These are phyloP conservation scores for Poeciliopsis turneri DNA, from an alignment of 2,797 vertebrate species.

Conservation along the genomic window DNA sequence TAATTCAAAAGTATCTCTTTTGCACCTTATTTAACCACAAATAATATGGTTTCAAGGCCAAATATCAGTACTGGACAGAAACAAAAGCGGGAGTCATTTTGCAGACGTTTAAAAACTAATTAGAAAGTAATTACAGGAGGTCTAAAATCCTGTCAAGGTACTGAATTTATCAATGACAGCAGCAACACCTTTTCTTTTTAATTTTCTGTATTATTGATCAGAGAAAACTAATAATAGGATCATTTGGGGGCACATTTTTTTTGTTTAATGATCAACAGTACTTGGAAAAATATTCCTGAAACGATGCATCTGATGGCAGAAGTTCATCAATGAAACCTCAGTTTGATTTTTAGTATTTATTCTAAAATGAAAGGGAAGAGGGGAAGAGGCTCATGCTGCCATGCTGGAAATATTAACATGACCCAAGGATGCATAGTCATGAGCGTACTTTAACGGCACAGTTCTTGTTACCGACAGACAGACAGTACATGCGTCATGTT, in stretches of 20 bases:
- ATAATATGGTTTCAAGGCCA: background rate
- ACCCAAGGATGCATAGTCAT: conserved; percentile 2
- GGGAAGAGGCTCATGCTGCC: background rate
- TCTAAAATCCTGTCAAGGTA: background rate
- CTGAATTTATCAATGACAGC: background rate
- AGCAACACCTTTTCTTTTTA: background rate
- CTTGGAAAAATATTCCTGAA: background rate
- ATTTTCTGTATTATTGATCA: background rate
- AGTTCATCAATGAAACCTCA: background rate
- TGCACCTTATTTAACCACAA: background rate
- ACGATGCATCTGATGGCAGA: background rate
- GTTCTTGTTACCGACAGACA: conserved; percentile 1
- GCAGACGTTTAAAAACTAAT: background rate
- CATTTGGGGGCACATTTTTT: background rate
- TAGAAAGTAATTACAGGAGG: background rate
- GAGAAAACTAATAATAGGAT: background rate
- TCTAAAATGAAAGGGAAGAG: background rate
- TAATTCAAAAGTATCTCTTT: background rate
- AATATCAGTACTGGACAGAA: background rate
- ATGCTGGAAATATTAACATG: background rate
- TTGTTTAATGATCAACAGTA: background rate
- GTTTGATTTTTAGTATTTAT: background rate
- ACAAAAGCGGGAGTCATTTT: background rate
- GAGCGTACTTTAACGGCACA: background rate
- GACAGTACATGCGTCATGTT: background rate